A percentile compares a stretch with the other conserved stretches of the same genome.
Conservation (phyloP, 2,113 vertebrate species). For the Heptranchias perlo region DNA sequence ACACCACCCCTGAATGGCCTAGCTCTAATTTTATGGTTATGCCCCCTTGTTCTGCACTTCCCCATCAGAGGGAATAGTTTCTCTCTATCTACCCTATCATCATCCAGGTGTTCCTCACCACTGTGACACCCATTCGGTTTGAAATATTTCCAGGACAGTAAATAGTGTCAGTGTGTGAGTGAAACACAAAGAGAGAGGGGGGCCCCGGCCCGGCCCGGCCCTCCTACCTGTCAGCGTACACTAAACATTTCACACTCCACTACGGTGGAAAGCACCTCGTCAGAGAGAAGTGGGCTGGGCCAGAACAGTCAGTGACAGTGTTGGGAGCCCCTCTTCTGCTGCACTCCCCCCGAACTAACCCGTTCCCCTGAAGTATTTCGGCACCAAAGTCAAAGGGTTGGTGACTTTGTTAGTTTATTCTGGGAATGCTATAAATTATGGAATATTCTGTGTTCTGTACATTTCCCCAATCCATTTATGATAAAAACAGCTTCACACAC, state of each 20-base stretch:
- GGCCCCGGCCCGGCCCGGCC: too few relatives aligned
- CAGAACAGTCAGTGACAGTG: background rate
- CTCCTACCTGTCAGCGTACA: background rate
- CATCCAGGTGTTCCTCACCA: background rate
- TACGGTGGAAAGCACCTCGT: background rate
- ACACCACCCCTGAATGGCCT: background rate
- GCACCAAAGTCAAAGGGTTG: background rate
- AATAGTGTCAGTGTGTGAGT: background rate
- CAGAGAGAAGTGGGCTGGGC: background rate
- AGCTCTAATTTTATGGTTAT: background rate
- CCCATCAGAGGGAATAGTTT: background rate
- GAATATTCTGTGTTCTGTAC: constrained; percentile 23
- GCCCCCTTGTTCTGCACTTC: background rate
- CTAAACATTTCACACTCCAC: too few relatives aligned
- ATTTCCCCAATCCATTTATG: constrained; percentile 21
- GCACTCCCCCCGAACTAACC: background rate
- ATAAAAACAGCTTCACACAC: background rate
- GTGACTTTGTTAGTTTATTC: background rate
- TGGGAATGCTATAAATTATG: constrained; percentile 17
- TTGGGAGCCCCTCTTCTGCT: background rate
- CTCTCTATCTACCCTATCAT: background rate
- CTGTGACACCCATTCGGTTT: background rate
- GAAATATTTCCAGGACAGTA: background rate
- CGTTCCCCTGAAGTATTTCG: background rate
- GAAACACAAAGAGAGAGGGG: background rate